phyloP scores from a whole-genome alignment of 2,797 vertebrate genomes.

The Melanotaenia nigrans region DNA sequence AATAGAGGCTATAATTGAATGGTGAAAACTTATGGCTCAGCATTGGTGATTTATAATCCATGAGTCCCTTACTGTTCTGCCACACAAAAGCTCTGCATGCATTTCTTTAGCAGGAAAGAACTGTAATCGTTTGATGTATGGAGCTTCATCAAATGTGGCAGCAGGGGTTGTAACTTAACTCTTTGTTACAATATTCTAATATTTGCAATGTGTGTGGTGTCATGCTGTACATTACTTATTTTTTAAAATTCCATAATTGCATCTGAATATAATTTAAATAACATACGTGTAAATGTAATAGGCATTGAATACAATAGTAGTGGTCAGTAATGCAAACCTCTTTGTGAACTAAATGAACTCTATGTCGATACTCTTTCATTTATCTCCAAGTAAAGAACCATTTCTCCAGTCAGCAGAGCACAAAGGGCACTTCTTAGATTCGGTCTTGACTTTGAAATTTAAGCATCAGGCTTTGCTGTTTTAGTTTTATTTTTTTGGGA shows the following conservation, averaged over 20 bases:
- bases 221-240: neutral
- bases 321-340: neutral
- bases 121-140: constrained; percentile 17
- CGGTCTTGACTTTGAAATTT: neutral
- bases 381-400: constrained; percentile 8
- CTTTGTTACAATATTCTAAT: neutral
- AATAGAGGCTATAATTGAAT: constrained; percentile 39
- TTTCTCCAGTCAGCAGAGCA: neutral
- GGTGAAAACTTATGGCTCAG: constrained; percentile 34
- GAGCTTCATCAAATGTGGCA: no score
- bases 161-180: neutral
- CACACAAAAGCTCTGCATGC: constrained; percentile 11
- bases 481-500: neutral
- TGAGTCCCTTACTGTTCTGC: neutral
- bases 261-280: neutral
- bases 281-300: neutral
- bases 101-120: constrained; percentile 26
- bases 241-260: constrained; percentile 3
- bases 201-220: no score
- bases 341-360: constrained; percentile 14
- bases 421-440: neutral
- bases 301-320: neutral
- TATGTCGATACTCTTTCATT: constrained; percentile 24
- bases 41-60: constrained; percentile 20
- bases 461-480: neutral